A percentile compares a stretch with the other conserved stretches of the same genome.
These are phyloP conservation scores for Eledona agricola DNA, from an alignment of 2,888 invertebrate genomes.

Conservation along the genomic window DNA sequence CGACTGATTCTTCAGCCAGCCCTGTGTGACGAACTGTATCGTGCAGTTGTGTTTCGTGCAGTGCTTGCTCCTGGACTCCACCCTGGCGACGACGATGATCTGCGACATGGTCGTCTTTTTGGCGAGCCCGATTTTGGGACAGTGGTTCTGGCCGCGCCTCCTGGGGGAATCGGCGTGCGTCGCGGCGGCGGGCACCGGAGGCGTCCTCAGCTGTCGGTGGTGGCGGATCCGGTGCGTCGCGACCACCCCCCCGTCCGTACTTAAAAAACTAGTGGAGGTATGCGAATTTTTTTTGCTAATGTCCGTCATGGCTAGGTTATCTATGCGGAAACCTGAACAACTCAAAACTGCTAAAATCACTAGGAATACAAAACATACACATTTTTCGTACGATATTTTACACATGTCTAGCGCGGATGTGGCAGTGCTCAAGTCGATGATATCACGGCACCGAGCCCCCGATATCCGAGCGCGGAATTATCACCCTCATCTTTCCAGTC, in stretches of 20 bases:
- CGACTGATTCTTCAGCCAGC: constrained; percentile 66
- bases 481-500: constrained; percentile 57
- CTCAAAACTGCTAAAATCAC: constrained; percentile 61
- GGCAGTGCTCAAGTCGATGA: constrained; percentile 34
- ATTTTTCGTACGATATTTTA: constrained; percentile 62
- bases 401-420: constrained; percentile 57
- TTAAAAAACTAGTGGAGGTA: constrained; percentile 43
- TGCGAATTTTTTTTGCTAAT: constrained; percentile 53
- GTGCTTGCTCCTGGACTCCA: constrained; percentile 67
- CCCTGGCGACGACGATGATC: constrained; percentile 73
- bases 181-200: neutral
- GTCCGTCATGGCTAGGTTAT: constrained; percentile 58
- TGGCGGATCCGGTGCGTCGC: constrained; percentile 48
- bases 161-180: constrained; percentile 10
- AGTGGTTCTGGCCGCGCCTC: constrained; percentile 54
- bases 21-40: constrained; percentile 72
- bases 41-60: constrained; percentile 65
- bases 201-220: constrained; percentile 46
- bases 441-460: constrained; percentile 53
- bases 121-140: constrained; percentile 71
- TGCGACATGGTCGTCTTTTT: constrained; percentile 72
- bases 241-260: constrained; percentile 46
- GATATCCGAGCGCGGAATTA: constrained; percentile 53
- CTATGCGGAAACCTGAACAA: constrained; percentile 63
- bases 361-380: constrained; percentile 62